Conservation (phyloP, 2,888 invertebrate genomes). For the Bhutanitis thaidina region DNA sequence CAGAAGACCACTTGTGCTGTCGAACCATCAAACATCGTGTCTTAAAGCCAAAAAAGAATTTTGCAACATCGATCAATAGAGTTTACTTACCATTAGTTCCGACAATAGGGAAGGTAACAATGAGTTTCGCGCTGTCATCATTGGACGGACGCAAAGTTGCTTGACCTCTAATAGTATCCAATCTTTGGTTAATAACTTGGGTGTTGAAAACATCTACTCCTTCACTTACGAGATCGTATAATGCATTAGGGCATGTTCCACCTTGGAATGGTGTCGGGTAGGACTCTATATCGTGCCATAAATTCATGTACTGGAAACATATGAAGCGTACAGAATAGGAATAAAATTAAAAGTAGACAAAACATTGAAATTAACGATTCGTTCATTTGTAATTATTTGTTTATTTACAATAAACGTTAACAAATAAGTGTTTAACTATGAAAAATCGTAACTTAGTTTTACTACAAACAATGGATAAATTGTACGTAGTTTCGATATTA, state of each 20-base stretch:
- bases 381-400: too few species aligned
- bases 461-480: too few species aligned
- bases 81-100: slow-evolving; percentile 59
- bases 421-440: too few species aligned
- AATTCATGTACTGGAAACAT: slow-evolving; percentile 42
- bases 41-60: not conserved
- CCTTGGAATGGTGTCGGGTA: slow-evolving; percentile 46
- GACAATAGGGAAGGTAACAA: slow-evolving; percentile 77
- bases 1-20: too few species aligned
- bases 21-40: too few species aligned
- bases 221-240: slow-evolving; percentile 37
- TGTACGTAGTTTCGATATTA: too few species aligned
- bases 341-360: too few species aligned
- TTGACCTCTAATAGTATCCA: slow-evolving; percentile 54
- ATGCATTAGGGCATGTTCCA: slow-evolving; percentile 50
- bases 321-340: not conserved
- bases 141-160: slow-evolving; percentile 45
- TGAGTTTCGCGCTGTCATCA: slow-evolving; percentile 73
- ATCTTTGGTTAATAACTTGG: slow-evolving; percentile 28
- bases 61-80: not conserved
- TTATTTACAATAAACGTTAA: too few species aligned
- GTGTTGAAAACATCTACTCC: slow-evolving; percentile 31
- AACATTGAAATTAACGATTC: too few species aligned
- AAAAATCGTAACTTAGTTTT: too few species aligned
- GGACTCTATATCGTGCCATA: slow-evolving; percentile 50